phyloP scores from a whole-genome alignment of 1,140 invertebrate genomes.

The Chelonus insularis region DNA sequence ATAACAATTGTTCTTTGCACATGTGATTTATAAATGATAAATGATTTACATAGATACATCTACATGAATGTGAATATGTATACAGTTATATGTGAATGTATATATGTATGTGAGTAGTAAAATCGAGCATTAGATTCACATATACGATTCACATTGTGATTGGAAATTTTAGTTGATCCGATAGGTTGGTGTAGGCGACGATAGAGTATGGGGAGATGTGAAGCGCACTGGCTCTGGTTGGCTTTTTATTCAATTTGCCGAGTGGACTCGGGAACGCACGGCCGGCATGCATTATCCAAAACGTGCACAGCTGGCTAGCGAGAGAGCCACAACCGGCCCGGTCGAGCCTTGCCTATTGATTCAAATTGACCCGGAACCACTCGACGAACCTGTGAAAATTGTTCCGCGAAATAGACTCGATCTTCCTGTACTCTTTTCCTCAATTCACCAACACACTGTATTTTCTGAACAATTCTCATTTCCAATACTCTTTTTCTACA shows the following conservation, averaged over 20 bases:
- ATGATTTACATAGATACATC: no score
- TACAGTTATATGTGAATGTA: neutral
- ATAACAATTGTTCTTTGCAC: no score
- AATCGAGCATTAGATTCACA: slow-evolving; percentile 13
- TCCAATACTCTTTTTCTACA: no score
- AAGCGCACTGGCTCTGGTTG: neutral
- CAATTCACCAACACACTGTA: neutral
- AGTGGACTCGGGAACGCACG: slow-evolving; percentile 11
- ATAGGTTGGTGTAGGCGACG: neutral
- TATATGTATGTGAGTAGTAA: neutral
- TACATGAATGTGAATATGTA: no score
- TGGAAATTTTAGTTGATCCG: slow-evolving; percentile 14
- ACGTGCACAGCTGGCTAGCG: slow-evolving; percentile 18
- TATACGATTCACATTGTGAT: slow-evolving; percentile 6
- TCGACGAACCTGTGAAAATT: slow-evolving; percentile 10
- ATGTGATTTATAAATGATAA: no score
- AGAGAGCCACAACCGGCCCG: slow-evolving; percentile 8
- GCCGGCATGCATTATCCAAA: slow-evolving; percentile 15
- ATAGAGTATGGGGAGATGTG: neutral
- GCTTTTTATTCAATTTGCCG: slow-evolving; percentile 18
- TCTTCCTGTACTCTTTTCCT: neutral
- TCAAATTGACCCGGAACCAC: slow-evolving; percentile 13
- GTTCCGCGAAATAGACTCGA: slow-evolving; percentile 18
- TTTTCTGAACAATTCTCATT: neutral
- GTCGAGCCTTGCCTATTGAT: slow-evolving; percentile 12